Evolutionary conservation across 2,113 vertebrate genomes (phyloP).

Genomic region (Otocyon megalotis): DNA sequence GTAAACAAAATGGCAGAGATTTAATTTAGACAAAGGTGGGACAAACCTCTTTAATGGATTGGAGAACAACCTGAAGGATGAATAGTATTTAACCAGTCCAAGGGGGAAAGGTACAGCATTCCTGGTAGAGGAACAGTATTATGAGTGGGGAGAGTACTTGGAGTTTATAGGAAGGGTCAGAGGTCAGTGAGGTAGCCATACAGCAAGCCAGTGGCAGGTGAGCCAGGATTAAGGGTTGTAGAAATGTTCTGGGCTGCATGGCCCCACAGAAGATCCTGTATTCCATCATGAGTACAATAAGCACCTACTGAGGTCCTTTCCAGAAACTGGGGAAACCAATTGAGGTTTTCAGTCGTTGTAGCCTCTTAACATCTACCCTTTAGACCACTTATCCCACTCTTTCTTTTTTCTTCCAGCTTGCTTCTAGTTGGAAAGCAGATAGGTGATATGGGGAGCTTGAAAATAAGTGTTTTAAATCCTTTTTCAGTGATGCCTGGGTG

Average conservation of each 20-base stretch:
- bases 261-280: neutral
- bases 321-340: neutral
- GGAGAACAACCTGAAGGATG: neutral
- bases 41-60: neutral
- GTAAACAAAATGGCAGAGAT: neutral
- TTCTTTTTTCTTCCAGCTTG: neutral
- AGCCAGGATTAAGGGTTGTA: neutral
- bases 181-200: neutral
- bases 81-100: neutral
- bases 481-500: neutral
- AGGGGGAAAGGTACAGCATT: neutral
- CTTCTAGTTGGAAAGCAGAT: neutral
- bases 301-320: neutral
- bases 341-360: neutral
- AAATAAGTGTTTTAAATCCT: constrained; percentile 22
- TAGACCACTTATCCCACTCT: neutral
- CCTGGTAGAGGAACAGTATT: neutral
- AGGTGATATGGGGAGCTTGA: neutral
- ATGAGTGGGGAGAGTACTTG: neutral
- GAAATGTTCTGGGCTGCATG: neutral
- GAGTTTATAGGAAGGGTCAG: neutral
- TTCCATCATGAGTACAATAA: neutral
- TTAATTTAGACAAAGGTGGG: neutral
- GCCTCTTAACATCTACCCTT: neutral
- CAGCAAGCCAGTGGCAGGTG: neutral